Percentiles rank a stretch among this genome's conserved stretches.
Conservation (phyloP, 2,888 invertebrate species). For the Ochlodes sylvanus region DNA sequence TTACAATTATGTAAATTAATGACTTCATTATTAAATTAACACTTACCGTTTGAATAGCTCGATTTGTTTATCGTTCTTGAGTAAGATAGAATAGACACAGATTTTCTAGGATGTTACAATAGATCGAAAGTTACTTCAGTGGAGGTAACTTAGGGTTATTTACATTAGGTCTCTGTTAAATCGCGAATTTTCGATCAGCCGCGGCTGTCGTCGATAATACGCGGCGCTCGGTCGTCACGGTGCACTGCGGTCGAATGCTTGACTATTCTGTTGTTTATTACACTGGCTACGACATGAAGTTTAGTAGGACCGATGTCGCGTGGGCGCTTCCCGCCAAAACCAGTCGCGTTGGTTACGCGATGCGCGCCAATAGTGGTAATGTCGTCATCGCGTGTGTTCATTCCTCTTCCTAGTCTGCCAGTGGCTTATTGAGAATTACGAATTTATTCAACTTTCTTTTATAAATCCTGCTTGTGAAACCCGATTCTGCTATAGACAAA, state of each 20-base stretch:
- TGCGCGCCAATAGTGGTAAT: slow-evolving; percentile 49
- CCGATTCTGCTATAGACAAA: background rate
- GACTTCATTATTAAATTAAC: background rate
- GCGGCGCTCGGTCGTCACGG: slow-evolving; percentile 75
- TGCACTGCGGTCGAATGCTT: slow-evolving; percentile 81
- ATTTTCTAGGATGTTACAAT: background rate
- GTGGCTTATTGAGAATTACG: background rate
- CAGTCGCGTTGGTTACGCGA: slow-evolving; percentile 75
- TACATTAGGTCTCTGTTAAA: slow-evolving; percentile 24
- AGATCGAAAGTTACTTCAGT: slow-evolving; percentile 8
- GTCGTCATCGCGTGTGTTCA: slow-evolving; percentile 48
- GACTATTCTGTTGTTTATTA: slow-evolving; percentile 50
- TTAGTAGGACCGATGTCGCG: slow-evolving; percentile 50
- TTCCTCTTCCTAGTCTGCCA: slow-evolving; percentile 33
- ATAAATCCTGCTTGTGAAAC: background rate
- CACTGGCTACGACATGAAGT: slow-evolving; percentile 35
- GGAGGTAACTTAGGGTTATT: slow-evolving; percentile 13
- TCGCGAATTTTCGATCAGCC: slow-evolving; percentile 70
- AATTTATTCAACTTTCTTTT: slow-evolving; percentile 28
- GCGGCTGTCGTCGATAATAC: slow-evolving; percentile 73
- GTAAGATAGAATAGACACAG: background rate
- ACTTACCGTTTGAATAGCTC: background rate
- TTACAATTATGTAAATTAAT: no score
- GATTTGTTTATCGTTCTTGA: background rate
- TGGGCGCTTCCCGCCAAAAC: slow-evolving; percentile 79